Conservation (phyloP, 1,140 invertebrate species). For the Limonius californicus region DNA sequence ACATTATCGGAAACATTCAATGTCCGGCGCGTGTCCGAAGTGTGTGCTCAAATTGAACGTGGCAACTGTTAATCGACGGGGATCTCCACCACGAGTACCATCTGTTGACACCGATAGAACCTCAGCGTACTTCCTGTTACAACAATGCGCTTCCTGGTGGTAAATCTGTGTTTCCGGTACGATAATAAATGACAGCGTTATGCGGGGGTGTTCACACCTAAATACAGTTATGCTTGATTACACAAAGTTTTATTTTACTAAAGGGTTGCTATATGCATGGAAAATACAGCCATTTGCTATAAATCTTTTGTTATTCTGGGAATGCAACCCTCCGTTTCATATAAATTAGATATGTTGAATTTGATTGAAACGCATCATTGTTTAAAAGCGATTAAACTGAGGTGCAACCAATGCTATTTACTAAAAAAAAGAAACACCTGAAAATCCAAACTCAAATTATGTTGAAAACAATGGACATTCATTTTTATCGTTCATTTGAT, state of each 20-base stretch:
- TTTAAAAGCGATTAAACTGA: too few relatives aligned
- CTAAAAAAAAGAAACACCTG: too few relatives aligned
- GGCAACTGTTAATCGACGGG: slow-evolving; percentile 15
- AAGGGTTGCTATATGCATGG: too few relatives aligned
- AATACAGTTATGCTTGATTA: background rate
- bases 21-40: slow-evolving; percentile 9
- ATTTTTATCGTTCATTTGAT: too few relatives aligned
- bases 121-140: slow-evolving; percentile 9
- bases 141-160: slow-evolving; percentile 15
- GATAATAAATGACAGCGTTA: slow-evolving; percentile 4
- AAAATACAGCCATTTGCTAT: too few relatives aligned
- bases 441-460: too few relatives aligned
- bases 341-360: too few relatives aligned
- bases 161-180: slow-evolving; percentile 15
- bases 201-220: background rate
- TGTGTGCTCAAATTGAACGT: slow-evolving; percentile 13
- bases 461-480: too few relatives aligned
- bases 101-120: slow-evolving; percentile 18
- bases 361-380: too few relatives aligned
- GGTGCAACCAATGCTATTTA: too few relatives aligned
- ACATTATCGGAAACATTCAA: slow-evolving; percentile 7
- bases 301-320: background rate
- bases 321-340: background rate
- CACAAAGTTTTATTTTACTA: background rate
- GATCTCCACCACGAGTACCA: slow-evolving; percentile 7